These are phyloP conservation scores for Gulo gulo DNA, from an alignment of 2,113 vertebrate genomes.

Conservation along the genomic window DNA sequence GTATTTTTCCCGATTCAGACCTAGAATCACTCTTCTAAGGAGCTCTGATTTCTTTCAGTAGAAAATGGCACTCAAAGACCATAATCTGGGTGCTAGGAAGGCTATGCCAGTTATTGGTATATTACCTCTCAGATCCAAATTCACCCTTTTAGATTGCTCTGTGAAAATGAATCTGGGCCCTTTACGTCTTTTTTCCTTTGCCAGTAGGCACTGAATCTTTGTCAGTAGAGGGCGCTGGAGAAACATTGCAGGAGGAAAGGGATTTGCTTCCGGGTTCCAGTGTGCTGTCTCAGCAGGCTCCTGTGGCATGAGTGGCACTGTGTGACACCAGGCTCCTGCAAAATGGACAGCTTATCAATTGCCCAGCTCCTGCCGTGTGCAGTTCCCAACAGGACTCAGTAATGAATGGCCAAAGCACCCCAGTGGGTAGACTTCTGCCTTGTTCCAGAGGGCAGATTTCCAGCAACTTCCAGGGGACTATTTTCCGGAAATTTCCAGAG, in stretches of 20 bases:
- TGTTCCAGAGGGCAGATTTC: not conserved
- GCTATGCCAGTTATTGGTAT: not conserved
- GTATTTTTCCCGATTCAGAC: not conserved
- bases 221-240: not conserved
- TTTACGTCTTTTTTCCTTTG: not conserved
- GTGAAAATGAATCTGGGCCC: constrained; percentile 26
- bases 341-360: not conserved
- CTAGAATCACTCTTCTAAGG: not conserved
- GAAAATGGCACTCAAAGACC: not conserved
- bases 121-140: not conserved
- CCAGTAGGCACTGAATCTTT: not conserved
- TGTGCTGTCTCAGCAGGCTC: not conserved
- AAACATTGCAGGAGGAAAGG: not conserved
- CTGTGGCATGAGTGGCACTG: not conserved
- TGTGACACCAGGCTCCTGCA: not conserved
- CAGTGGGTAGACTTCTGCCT: not conserved
- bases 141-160: not conserved
- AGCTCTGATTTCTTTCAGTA: not conserved
- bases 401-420: not conserved
- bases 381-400: not conserved
- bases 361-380: not conserved
- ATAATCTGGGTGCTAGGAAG: not conserved
- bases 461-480: not conserved
- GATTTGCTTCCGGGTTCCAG: not conserved
- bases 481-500: not conserved